Conservation (phyloP, 1,140 invertebrate genomes). For the Drosophila saltans region DNA sequence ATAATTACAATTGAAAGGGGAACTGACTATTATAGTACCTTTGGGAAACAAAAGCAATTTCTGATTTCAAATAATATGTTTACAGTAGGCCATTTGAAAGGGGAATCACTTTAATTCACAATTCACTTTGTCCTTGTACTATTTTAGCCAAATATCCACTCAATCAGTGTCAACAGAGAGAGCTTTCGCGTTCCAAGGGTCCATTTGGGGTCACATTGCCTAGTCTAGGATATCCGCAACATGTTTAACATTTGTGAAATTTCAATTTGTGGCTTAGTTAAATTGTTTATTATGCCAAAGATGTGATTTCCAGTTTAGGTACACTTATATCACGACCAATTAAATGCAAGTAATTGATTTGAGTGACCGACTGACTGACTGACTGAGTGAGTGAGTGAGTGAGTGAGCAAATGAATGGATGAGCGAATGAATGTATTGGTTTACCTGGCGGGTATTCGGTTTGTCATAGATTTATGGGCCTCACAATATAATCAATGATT, state of each 20-base stretch:
- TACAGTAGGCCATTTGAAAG: not conserved
- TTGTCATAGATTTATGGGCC: constrained; percentile 56
- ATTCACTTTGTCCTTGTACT: not conserved
- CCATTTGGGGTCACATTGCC: constrained; percentile 28
- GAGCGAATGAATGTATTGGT: constrained; percentile 27
- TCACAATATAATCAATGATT: constrained; percentile 58
- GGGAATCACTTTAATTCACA: not conserved
- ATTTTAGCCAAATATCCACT: not conserved
- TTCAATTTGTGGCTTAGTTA: constrained; percentile 27
- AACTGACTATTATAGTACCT: not conserved
- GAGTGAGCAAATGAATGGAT: not conserved
- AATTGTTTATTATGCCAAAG: constrained; percentile 9
- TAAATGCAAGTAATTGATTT: constrained; percentile 10
- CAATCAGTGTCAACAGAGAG: constrained; percentile 10
- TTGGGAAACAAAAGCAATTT: not conserved
- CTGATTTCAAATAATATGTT: not conserved
- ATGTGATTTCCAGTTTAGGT: not conserved
- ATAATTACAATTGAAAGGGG: not conserved
- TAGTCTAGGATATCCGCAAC: constrained; percentile 7
- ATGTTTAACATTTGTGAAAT: constrained; percentile 37
- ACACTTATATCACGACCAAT: constrained; percentile 8
- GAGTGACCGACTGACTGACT: not conserved
- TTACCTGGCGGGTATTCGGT: constrained; percentile 38
- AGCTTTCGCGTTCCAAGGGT: constrained; percentile 10
- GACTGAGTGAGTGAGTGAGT: not conserved